phyloP scores from a whole-genome alignment of 2,797 vertebrate species.

The Anguilla obscura region DNA sequence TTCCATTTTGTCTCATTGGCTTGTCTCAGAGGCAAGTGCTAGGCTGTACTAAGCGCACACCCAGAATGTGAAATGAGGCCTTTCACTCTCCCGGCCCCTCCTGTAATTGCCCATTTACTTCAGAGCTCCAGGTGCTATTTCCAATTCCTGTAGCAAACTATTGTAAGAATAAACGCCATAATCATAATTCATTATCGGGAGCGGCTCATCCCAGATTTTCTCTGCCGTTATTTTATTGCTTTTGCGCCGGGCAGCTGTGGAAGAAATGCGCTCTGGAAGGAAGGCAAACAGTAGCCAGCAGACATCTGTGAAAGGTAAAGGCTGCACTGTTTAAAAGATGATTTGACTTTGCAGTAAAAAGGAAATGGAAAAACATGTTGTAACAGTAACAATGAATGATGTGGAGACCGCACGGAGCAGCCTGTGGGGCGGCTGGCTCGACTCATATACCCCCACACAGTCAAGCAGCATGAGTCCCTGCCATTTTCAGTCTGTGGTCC shows the following conservation, averaged over 20 bases:
- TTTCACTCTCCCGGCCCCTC: not conserved
- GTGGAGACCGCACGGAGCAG: not conserved
- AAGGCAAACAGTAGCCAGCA: not conserved
- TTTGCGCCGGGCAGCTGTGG: not conserved
- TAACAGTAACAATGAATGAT: not conserved
- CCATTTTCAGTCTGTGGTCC: not conserved
- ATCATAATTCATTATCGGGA: constrained; percentile 23
- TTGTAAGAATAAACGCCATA: constrained; percentile 3
- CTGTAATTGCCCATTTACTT: constrained; percentile 18
- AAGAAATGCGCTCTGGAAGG: not conserved
- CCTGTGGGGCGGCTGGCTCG: not conserved
- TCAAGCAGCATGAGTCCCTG: not conserved
- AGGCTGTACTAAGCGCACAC: not conserved
- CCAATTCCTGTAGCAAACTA: constrained; percentile 22
- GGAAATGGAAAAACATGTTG: not conserved
- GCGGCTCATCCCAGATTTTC: constrained; percentile 3
- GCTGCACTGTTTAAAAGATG: not conserved
- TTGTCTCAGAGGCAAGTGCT: not conserved
- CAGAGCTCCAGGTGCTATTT: constrained; percentile 27
- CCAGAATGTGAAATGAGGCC: constrained; percentile 17
- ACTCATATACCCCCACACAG: no score
- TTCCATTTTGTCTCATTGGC: not conserved
- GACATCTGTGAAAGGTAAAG: not conserved
- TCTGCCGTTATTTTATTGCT: constrained; percentile 9
- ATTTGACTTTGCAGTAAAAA: not conserved